Evolutionary conservation across 2,113 vertebrate species (phyloP).

Genomic region (Poeciliopsis occidentalis): DNA sequence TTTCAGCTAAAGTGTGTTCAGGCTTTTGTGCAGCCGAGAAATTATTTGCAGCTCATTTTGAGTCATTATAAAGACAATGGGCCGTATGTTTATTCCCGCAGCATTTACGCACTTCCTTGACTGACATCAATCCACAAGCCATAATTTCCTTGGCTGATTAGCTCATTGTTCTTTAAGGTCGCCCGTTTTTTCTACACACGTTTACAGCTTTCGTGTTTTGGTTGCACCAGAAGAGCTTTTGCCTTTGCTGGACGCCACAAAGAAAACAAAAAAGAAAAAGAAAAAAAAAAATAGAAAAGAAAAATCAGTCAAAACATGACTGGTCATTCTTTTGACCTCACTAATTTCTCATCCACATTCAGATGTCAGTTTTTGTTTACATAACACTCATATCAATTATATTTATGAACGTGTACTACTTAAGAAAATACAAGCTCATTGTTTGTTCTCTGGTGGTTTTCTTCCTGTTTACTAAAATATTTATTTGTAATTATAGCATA

Average conservation of each 20-base stretch:
- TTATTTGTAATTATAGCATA: conserved; percentile 6
- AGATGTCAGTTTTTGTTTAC: conserved; percentile 44
- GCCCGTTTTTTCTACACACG: conserved; percentile 47
- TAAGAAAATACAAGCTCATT: conserved; percentile 31
- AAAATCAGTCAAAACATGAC: conserved; percentile 20
- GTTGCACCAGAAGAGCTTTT: conserved; percentile 22
- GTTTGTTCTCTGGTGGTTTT: conserved; percentile 35
- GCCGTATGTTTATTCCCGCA: conserved; percentile 60
- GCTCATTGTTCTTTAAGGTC: conserved; percentile 64
- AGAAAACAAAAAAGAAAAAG: background rate
- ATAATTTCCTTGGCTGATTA: conserved; percentile 75
- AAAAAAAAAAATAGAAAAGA: too few species aligned
- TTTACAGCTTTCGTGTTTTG: conserved; percentile 44
- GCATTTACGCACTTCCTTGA: conserved; percentile 56
- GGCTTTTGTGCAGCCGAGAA: conserved; percentile 34
- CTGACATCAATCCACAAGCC: conserved; percentile 69
- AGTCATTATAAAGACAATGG: conserved; percentile 57
- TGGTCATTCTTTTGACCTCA: conserved; percentile 44
- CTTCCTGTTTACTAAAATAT: conserved; percentile 13
- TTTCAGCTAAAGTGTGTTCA: conserved; percentile 21
- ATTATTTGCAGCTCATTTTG: conserved; percentile 54
- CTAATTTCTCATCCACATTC: conserved; percentile 45
- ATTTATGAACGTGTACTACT: conserved; percentile 24
- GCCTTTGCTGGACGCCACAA: conserved; percentile 7
- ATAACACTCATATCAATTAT: conserved; percentile 16